These are phyloP conservation scores for Acrossocheilus wenchowensis DNA, from an alignment of 2,797 vertebrate genomes.

Conservation along the genomic window DNA sequence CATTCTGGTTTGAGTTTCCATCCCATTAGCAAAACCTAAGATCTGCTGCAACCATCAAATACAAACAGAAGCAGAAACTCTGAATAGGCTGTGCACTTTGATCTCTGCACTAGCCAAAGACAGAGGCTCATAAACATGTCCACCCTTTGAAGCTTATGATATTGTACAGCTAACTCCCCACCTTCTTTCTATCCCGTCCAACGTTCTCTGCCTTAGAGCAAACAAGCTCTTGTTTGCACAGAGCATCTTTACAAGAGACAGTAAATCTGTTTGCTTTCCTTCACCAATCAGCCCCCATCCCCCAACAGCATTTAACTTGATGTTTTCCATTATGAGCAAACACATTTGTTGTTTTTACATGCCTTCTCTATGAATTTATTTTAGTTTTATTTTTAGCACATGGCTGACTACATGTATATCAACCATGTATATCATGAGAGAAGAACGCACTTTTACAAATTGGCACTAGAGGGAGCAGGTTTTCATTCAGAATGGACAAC, in stretches of 20 bases:
- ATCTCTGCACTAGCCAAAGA: constrained; percentile 59
- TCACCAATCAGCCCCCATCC: constrained; percentile 20
- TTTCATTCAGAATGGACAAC: neutral
- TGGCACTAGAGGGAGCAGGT: constrained; percentile 48
- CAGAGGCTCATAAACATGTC: constrained; percentile 64
- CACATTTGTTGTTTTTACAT: neutral
- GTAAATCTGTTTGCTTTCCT: constrained; percentile 53
- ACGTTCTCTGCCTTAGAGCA: constrained; percentile 58
- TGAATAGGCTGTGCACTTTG: constrained; percentile 62
- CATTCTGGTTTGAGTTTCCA: neutral
- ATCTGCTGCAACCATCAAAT: constrained; percentile 34
- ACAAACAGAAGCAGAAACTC: constrained; percentile 55
- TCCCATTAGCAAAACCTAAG: constrained; percentile 34
- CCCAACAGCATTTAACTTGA: constrained; percentile 19
- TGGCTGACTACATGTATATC: neutral
- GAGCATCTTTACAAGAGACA: constrained; percentile 64
- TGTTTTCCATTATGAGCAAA: constrained; percentile 1
- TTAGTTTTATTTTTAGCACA: neutral
- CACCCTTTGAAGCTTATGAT: constrained; percentile 69
- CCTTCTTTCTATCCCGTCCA: constrained; percentile 52
- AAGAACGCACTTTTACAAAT: neutral
- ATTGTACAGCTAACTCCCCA: constrained; percentile 55
- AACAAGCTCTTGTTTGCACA: constrained; percentile 65
- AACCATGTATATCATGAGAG: neutral
- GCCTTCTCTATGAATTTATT: neutral